phyloP scores from a whole-genome alignment of 1,140 invertebrate species.

The Temnothorax longispinosus region DNA sequence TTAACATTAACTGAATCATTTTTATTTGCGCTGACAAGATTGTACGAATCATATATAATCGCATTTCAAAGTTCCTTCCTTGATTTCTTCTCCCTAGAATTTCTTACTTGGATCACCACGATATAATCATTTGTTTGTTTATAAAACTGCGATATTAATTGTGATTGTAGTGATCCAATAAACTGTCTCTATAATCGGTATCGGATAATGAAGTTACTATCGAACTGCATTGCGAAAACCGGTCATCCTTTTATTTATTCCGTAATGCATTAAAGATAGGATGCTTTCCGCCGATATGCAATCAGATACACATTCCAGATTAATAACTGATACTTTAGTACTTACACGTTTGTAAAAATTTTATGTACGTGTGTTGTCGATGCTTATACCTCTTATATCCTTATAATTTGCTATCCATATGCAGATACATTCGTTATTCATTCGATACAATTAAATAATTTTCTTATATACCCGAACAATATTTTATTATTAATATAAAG shows the following conservation, averaged over 20 bases:
- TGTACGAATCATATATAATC: not conserved
- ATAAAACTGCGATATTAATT: not conserved
- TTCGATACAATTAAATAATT: not conserved
- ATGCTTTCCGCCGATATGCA: not conserved
- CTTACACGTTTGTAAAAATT: not conserved
- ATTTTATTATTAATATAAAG: not conserved
- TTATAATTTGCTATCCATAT: not conserved
- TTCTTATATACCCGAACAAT: not conserved
- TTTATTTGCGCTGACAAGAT: not conserved
- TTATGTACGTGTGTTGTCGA: not conserved
- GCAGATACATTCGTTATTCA: not conserved
- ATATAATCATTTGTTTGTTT: not conserved
- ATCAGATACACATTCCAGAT: not conserved
- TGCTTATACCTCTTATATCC: not conserved
- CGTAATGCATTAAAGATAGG: not conserved
- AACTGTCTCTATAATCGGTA: not conserved
- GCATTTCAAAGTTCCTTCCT: not conserved
- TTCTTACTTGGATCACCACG: not conserved
- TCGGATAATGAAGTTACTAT: slow-evolving; percentile 18
- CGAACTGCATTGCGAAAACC: not conserved
- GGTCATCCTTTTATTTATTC: not conserved
- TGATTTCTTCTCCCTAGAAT: not conserved
- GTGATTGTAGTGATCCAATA: not conserved
- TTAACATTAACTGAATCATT: too few relatives aligned
- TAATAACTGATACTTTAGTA: not conserved